Evolutionary conservation across 2,888 invertebrate genomes (phyloP), one percentile per base, ranked within the genome.

Genomic region (Ectemnius cavifrons): DNA sequence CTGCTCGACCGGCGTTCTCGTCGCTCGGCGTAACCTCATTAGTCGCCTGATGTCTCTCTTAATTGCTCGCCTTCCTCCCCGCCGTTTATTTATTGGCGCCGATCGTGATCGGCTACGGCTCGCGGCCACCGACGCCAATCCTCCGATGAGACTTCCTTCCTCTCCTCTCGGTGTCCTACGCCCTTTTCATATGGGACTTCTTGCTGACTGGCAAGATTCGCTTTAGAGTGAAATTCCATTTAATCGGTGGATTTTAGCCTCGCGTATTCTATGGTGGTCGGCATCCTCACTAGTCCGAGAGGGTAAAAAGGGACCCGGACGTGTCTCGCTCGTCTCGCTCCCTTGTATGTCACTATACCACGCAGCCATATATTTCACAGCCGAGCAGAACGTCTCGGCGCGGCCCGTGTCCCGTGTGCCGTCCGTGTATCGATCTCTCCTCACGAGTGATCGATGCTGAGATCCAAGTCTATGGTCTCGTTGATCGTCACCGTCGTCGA

Each of bases 41-140:
- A 89, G 87, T 87, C 86, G 86, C 76, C 86, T 89, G 88, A 89
- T 88, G 89, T 88, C 88, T 87, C 84, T 88, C 88, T 89, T 89
- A 89, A 89, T 89, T 89, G 87, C 86, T 79, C 84, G 78, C 81
- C 82, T 83, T 67, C 73, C 74, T 66, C 84, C 78, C 78, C 83
- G 77, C 75, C 67, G 83, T 80, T 86, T 89, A 87, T 89, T 89
- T 86, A 86, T 88, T 84, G 82, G 76, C 78, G 76, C 74, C 73
- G 87, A 88, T 88, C 87, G 81, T 75, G 85, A 85, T 85, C 85
- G 71, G 59, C 60, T 66, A 11, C 58, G 64, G 65, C 28, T 63
- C 73, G 63, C 47, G 63, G 52, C 57, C 27, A n/a, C 57, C 4
- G 62, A 47, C 47, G 47, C 56, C 47, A 14, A 27, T 45, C 13